Base-by-base conservation (phyloP, 2,797 vertebrate genomes). In the Eulemur mongoz region DNA sequence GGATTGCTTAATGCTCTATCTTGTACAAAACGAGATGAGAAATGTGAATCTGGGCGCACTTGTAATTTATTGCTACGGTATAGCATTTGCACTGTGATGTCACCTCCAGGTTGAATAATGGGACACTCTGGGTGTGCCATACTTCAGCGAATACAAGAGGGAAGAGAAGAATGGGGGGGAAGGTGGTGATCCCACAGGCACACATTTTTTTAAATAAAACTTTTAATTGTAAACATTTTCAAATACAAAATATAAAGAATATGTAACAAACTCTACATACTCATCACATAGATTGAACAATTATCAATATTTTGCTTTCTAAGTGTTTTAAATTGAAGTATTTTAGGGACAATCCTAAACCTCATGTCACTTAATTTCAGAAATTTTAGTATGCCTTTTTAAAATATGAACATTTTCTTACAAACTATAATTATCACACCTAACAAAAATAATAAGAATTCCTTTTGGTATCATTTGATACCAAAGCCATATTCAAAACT, bases 21-120 rank as follows among this genome's bases (percentile, higher is more conserved):
- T 96, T 92, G 35, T 88, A 92, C 54, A 92, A 93, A 96, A 78
- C 43, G 92, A 95, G 84, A 92, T 63, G 54, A 92, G 95, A 89
- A 95, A 95, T 85, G 57, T 79, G 48, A 85, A 23, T 54, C 52
- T 70, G 8, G 52, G 57, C 40, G 50, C 4, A 23, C 40, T 40
- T 92, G 38, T 65, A 93, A 82, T 97, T 95, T 95, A 96, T 92
- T 92, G 88, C 57, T 72, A 73, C 75, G 84, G 20, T 45, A 38
- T 27, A 65, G 72, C 9, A 84, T 85, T 70, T 76, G n/a, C 52
- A 78, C 87, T 94, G n/a, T 69, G 73, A 88, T 92, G 78, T 52
- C 32, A 76, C 23, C 9, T 82, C 59, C 11, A 63, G 72, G 38
- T 1, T 87, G 79, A 96, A 83, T 67, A 96, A 96, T 8, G 81